Percentiles rank a stretch among this genome's conserved stretches.
These are phyloP conservation scores for Cinara cedri DNA, from an alignment of 2,888 invertebrate species.

Conservation along the genomic window DNA sequence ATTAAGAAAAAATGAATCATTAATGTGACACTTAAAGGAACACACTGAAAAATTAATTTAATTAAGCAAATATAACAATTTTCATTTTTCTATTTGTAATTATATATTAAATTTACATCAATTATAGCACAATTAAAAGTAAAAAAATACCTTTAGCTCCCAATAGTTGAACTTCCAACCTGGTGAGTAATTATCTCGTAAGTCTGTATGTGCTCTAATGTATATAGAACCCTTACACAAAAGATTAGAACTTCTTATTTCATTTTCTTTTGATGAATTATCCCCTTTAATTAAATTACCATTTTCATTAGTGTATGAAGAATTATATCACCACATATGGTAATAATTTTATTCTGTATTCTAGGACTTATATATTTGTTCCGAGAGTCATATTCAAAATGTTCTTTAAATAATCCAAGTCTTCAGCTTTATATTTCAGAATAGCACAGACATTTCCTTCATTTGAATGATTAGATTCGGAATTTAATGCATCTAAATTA, in stretches of 20 bases:
- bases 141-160: constrained; percentile 80
- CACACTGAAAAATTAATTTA: constrained; percentile 70
- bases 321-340: too few relatives aligned
- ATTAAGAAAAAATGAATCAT: too few relatives aligned
- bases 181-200: constrained; percentile 93
- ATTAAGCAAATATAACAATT: too few relatives aligned
- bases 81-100: too few relatives aligned
- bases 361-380: constrained; percentile 25
- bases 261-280: constrained; percentile 52
- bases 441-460: constrained; percentile 6
- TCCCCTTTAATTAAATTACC: too few relatives aligned
- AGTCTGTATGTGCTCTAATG: constrained; percentile 83
- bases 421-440: constrained; percentile 20
- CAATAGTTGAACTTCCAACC: constrained; percentile 99
- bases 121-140: neutral
- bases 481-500: constrained; percentile 1
- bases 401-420: constrained; percentile 29
- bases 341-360: too few relatives aligned
- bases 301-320: too few relatives aligned
- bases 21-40: constrained; percentile 92
- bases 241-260: neutral
- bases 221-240: constrained; percentile 64
- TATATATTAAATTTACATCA: neutral
- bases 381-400: neutral
- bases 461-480: neutral